Percentiles rank a stretch among this genome's conserved stretches.
phyloP scores from a whole-genome alignment of 1,140 invertebrate species.

The Harpegnathos saltator region DNA sequence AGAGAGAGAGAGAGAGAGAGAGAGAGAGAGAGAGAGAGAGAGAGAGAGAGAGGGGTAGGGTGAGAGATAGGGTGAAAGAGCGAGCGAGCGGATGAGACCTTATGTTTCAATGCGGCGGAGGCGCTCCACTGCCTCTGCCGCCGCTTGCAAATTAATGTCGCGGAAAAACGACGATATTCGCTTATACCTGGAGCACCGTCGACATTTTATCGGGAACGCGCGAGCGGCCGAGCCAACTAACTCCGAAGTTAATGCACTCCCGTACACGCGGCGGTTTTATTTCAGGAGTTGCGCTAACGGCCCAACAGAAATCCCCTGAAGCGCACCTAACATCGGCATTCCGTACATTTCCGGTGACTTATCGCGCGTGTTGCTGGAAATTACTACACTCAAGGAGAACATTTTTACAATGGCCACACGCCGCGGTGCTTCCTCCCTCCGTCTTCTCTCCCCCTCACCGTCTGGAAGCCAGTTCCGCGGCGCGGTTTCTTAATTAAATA shows the following conservation, averaged over 20 bases:
- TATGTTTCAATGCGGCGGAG: background rate
- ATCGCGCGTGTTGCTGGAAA: constrained; percentile 46
- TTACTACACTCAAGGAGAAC: constrained; percentile 37
- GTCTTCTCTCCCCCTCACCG: background rate
- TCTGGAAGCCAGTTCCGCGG: no score
- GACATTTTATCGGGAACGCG: constrained; percentile 31
- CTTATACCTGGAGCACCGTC: background rate
- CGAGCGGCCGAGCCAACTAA: background rate
- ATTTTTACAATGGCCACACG: constrained; percentile 14
- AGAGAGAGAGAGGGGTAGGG: background rate
- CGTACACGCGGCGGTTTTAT: background rate
- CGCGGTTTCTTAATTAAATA: background rate
- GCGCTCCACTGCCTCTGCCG: constrained; percentile 4
- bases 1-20: constrained; percentile 2
- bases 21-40: constrained; percentile 13
- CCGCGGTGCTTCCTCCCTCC: background rate
- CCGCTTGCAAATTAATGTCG: constrained; percentile 48
- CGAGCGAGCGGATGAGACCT: background rate
- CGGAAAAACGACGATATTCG: constrained; percentile 42
- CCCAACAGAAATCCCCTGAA: background rate
- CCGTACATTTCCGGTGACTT: constrained; percentile 54
- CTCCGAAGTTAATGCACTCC: background rate
- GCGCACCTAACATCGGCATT: constrained; percentile 17
- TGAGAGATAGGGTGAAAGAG: no score
- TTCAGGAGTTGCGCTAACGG: constrained; percentile 13